Base-by-base conservation (phyloP, 2,113 vertebrate species). In the Neolamprologus variostigma region DNA sequence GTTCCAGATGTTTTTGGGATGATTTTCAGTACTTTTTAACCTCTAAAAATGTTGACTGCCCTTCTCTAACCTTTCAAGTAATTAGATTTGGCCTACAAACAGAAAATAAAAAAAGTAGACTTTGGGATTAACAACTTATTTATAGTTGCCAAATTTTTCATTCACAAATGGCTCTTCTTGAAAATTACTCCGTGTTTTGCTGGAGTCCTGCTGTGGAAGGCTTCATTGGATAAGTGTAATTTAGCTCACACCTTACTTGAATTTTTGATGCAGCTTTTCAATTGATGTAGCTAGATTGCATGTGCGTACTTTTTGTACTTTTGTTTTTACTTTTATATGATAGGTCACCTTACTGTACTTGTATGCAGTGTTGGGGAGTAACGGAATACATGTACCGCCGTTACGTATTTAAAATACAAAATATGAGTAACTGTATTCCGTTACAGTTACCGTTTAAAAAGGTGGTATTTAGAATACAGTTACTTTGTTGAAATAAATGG, bases 161-260 rank as follows among this genome's bases (percentile, higher is more conserved):
- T 59, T 28, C 26, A 59, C 55, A 59, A 59, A 59, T 59, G 8
- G 0, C 13, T 0, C 2, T 59, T 31, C 0, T 59, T 59, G 55
- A 59, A 59, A 31, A 17, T 53, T 53, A 12, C 51, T 21, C 51
- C 0, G 5, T 31, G 26, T 31, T 4, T 61, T 61, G 57, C 26
- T 17, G 57, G 57, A 17, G 57, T 61, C 57, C 57, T 2, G 26
- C 57, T 3, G 14, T 61, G 14, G 57, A 61, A 61, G 8, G 57
- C 5, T 61, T 61, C 57, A 61, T 17, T 61, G 28, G 26, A 31
- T 17, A 61, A 31, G 26, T 61, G 26, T 61, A 61, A 61, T 14
- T 61, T 61, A 31, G 57, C 57, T 61, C 57, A 61, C 57, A 31
- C 57, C 26, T 17, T 61, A 31, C 57, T 61, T 61, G 57, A 31